Percentiles rank a stretch among this genome's conserved stretches.
Evolutionary conservation across 2,888 invertebrate genomes (phyloP).

Genomic region (Cryptosula pallasiana): DNA sequence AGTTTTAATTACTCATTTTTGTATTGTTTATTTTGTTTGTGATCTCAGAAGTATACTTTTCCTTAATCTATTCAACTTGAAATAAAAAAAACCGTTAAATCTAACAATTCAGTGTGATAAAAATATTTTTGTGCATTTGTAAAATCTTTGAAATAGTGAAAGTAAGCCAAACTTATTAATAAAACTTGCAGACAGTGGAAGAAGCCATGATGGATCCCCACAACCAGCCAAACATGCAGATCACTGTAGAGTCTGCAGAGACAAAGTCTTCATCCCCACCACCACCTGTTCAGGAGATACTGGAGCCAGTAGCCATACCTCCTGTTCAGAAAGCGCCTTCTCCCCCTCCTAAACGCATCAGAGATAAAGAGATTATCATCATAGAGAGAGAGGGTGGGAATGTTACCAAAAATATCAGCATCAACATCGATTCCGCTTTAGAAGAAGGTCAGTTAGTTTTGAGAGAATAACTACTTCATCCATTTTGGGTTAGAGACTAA

Average conservation of each 20-base stretch:
- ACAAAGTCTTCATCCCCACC: background rate
- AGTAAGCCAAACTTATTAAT: too few species aligned
- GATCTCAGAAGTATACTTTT: too few species aligned
- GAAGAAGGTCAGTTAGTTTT: too few species aligned
- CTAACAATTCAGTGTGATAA: too few species aligned
- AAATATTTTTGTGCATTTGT: too few species aligned
- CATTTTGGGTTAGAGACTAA: too few species aligned
- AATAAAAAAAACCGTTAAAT: too few species aligned
- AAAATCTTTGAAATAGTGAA: too few species aligned
- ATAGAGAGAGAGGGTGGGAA: slow-evolving; percentile 13
- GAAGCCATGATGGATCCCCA: background rate
- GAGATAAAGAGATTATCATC: slow-evolving; percentile 24
- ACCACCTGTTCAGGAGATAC: background rate
- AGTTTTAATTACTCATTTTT: too few species aligned
- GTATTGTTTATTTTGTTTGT: too few species aligned
- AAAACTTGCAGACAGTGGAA: background rate
- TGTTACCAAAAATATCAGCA: slow-evolving; percentile 15
- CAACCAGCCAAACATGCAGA: slow-evolving; percentile 3
- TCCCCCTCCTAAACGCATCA: background rate
- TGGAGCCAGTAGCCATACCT: background rate
- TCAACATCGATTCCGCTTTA: slow-evolving; percentile 20
- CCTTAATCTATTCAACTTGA: too few species aligned
- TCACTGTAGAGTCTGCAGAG: slow-evolving; percentile 12
- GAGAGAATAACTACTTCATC: too few species aligned
- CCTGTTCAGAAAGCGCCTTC: background rate